These are phyloP conservation scores for Pseudorectes ferrugineus DNA, from an alignment of 2,113 vertebrate genomes.

Conservation along the genomic window DNA sequence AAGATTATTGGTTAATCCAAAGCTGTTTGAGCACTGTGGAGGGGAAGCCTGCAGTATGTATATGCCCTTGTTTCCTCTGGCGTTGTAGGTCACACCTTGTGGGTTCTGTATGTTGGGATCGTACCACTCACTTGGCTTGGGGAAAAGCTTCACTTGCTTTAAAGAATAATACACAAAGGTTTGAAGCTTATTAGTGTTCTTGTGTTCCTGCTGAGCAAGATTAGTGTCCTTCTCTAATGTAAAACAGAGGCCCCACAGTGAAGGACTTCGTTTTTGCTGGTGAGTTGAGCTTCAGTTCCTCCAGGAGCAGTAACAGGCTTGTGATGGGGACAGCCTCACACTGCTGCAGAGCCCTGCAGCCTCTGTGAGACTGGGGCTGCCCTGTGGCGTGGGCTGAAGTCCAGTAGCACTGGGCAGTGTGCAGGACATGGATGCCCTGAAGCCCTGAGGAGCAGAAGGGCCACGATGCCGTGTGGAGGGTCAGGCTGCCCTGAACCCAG, in stretches of 20 bases:
- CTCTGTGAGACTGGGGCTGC: background rate
- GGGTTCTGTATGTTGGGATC: background rate
- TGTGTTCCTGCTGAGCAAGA: slow-evolving; percentile 14
- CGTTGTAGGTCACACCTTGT: background rate
- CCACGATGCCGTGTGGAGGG: rapidly evolving
- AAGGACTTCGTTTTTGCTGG: slow-evolving; percentile 17
- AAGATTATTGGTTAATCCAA: slow-evolving; percentile 23
- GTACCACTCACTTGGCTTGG: background rate
- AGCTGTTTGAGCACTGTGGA: background rate
- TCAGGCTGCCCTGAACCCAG: background rate
- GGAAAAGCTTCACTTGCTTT: background rate
- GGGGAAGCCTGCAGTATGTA: background rate
- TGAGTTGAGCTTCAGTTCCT: background rate
- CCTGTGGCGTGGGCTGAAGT: rapidly evolving
- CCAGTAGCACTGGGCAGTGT: background rate
- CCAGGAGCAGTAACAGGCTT: background rate
- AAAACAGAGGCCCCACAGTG: slow-evolving; percentile 13
- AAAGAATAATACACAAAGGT: slow-evolving; percentile 10
- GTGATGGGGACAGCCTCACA: rapidly evolving
- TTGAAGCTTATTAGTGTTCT: slow-evolving; percentile 49
- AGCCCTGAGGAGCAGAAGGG: background rate
- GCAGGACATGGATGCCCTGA: background rate
- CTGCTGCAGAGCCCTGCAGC: background rate
- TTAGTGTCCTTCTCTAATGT: slow-evolving; percentile 26
- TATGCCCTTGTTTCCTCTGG: background rate